phyloP scores from a whole-genome alignment of 2,888 invertebrate species.

The Campaea margaritaria region DNA sequence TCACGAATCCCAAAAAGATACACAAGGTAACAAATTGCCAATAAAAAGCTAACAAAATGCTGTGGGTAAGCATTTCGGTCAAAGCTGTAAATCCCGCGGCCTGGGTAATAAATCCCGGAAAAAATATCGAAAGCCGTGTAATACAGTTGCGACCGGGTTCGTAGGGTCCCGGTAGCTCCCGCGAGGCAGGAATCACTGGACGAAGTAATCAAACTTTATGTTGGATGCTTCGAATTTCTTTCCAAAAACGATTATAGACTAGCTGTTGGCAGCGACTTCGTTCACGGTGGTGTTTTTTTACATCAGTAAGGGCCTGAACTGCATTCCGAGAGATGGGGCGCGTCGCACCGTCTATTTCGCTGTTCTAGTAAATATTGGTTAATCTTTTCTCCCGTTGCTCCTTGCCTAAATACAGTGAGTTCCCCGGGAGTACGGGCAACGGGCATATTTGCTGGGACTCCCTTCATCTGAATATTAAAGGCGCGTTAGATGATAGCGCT shows the following conservation, averaged over 20 bases:
- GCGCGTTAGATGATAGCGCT: conserved; percentile 48
- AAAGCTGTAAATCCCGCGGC: conserved; percentile 79
- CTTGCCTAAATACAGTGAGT: too few relatives aligned
- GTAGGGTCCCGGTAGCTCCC: conserved; percentile 34
- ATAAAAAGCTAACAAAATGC: conserved; percentile 82
- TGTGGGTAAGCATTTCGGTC: conserved; percentile 80
- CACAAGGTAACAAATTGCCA: conserved; percentile 81
- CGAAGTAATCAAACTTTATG: not conserved
- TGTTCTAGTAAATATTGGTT: too few relatives aligned
- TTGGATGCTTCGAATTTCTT: not conserved
- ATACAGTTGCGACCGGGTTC: conserved; percentile 64
- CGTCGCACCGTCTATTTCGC: too few relatives aligned
- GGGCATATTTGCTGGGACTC: conserved; percentile 31
- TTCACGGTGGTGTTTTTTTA: too few relatives aligned
- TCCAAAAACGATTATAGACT: not conserved
- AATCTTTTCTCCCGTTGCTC: too few relatives aligned
- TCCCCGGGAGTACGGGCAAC: not conserved
- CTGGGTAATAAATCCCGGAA: conserved; percentile 72
- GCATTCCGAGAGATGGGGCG: too few relatives aligned
- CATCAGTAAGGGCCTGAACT: too few relatives aligned
- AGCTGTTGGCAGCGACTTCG: too few relatives aligned
- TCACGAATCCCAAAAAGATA: conserved; percentile 74
- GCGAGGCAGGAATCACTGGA: conserved; percentile 10
- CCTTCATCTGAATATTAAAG: conserved; percentile 49
- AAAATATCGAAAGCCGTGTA: conserved; percentile 78